Evolutionary conservation across 1,140 invertebrate species (phyloP).

Genomic region (Hypsibius dujardini): DNA sequence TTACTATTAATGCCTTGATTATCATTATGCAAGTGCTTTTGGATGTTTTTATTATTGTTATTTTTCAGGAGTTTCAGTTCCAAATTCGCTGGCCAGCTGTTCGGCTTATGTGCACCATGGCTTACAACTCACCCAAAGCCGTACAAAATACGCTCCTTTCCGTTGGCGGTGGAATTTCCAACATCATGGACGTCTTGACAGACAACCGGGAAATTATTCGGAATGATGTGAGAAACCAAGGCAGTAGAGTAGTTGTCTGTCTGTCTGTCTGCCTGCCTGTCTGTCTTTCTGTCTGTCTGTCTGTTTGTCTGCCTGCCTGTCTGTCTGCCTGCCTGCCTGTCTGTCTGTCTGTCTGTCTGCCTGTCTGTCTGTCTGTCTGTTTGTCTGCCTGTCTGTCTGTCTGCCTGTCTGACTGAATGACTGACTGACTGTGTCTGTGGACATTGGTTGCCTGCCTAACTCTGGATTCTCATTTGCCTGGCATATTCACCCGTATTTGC

Average conservation of each 20-base stretch:
- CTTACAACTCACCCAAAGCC: slow-evolving; percentile 46
- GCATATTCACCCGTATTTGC: slow-evolving; percentile 17
- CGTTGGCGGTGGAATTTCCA: slow-evolving; percentile 90
- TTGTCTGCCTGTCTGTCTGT: too few relatives aligned
- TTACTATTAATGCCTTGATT: slow-evolving; percentile 16
- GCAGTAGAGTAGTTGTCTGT: slow-evolving; percentile 8
- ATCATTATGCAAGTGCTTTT: slow-evolving; percentile 11
- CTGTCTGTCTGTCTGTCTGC: too few relatives aligned
- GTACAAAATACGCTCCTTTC: slow-evolving; percentile 85
- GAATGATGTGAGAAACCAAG: slow-evolving; percentile 52
- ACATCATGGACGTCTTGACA: slow-evolving; percentile 81
- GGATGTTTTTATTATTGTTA: slow-evolving; percentile 22
- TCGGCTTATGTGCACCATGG: slow-evolving; percentile 46
- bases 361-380: too few relatives aligned
- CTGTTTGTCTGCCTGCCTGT: neutral
- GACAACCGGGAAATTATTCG: slow-evolving; percentile 87
- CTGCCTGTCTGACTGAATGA: too few relatives aligned
- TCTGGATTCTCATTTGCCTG: neutral
- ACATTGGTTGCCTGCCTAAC: too few relatives aligned
- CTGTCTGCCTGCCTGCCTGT: too few relatives aligned
- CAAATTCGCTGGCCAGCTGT: slow-evolving; percentile 68
- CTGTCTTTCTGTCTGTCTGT: too few relatives aligned
- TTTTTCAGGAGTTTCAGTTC: slow-evolving; percentile 60
- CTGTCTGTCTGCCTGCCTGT: neutral
- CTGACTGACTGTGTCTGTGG: too few relatives aligned